Percentiles rank a stretch among this genome's conserved stretches.
Evolutionary conservation across 2,113 vertebrate genomes (phyloP).

Genomic region (Struthidea cinerea): DNA sequence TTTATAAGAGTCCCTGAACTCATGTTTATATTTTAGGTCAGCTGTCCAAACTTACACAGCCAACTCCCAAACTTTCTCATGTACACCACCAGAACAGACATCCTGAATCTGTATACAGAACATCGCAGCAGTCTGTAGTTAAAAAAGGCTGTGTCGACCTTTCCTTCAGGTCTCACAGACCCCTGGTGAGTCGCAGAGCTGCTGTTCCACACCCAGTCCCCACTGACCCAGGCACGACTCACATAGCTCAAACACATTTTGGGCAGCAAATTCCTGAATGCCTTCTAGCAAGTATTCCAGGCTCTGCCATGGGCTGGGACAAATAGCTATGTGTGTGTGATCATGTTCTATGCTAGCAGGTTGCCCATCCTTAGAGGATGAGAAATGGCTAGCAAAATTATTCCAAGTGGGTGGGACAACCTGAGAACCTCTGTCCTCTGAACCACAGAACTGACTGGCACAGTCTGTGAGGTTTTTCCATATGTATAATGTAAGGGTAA

Average conservation of each 20-base stretch:
- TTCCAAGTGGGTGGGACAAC: background rate
- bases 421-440: background rate
- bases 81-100: background rate
- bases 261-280: background rate
- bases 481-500: background rate
- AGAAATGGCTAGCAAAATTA: background rate
- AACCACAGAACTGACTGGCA: background rate
- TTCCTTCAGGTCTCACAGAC: background rate
- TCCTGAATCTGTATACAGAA: background rate
- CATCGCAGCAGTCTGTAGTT: background rate
- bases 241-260: background rate
- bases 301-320: background rate
- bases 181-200: background rate
- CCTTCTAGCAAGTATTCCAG: background rate
- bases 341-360: background rate
- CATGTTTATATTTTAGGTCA: background rate
- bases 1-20: conserved; percentile 8
- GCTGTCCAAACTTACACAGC: background rate
- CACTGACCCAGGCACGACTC: background rate
- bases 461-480: background rate
- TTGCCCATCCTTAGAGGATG: background rate
- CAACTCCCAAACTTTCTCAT: background rate
- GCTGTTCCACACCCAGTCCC: conserved; percentile 9
- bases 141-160: background rate
- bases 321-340: background rate